Evolutionary conservation across 2,888 invertebrate species (phyloP).

Genomic region (Acanthosepion pharaonis): DNA sequence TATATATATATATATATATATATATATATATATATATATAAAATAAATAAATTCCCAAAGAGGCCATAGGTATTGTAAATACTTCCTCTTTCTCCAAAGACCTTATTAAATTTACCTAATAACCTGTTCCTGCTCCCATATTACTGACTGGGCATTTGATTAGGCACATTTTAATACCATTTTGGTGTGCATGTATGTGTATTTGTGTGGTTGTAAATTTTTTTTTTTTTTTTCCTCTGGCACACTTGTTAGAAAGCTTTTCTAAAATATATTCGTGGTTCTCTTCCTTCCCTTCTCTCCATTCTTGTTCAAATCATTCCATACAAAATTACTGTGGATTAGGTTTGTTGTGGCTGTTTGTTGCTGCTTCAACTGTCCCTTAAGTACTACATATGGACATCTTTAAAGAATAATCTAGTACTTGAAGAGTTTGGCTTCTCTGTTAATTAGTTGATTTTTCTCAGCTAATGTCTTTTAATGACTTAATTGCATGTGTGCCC

Average conservation of each 20-base stretch:
- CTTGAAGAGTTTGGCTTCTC: neutral
- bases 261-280: too few relatives aligned
- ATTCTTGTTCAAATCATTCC: neutral
- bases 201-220: neutral
- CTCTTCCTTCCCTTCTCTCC: neutral
- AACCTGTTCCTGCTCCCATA: constrained; percentile 1
- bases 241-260: too few relatives aligned
- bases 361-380: neutral
- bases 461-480: neutral
- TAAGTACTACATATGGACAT: neutral
- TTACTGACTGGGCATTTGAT: neutral
- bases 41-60: neutral
- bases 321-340: neutral
- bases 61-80: constrained; percentile 40
- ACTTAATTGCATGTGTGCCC: neutral
- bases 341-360: neutral
- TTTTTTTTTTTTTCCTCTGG: too few relatives aligned
- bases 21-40: neutral
- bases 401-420: constrained; percentile 17
- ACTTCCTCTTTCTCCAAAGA: constrained; percentile 24
- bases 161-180: neutral
- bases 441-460: constrained; percentile 14
- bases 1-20: constrained; percentile 22
- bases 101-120: neutral
- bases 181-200: neutral